A percentile compares a stretch with the other conserved stretches of the same genome.
Conservation (phyloP, 2,113 vertebrate species). For the Phalacrocorax brasilianus region DNA sequence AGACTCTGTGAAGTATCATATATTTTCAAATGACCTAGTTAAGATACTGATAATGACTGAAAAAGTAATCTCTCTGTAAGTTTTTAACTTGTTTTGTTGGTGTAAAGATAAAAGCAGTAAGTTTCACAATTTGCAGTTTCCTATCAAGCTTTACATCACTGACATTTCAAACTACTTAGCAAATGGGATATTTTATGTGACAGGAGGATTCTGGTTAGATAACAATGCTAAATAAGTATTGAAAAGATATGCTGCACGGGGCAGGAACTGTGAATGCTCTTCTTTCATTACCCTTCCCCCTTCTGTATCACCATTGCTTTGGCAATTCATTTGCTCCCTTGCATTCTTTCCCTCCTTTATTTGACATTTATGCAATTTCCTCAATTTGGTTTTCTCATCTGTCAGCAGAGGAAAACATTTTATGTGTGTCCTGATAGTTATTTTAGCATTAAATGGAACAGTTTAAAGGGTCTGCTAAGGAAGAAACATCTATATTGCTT, state of each 20-base stretch:
- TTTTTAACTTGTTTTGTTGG: slow-evolving; percentile 45
- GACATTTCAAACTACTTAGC: slow-evolving; percentile 33
- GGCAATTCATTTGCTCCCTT: slow-evolving; percentile 6
- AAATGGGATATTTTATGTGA: slow-evolving; percentile 39
- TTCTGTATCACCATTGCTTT: not conserved
- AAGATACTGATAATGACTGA: slow-evolving; percentile 39
- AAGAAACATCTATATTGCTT: not conserved
- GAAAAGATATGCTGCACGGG: not conserved
- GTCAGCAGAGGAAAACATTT: slow-evolving; percentile 36
- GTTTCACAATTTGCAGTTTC: slow-evolving; percentile 36
- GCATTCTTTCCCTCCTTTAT: slow-evolving; percentile 31
- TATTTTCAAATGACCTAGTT: slow-evolving; percentile 62
- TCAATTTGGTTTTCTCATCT: slow-evolving; percentile 35
- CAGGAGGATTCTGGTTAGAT: slow-evolving; percentile 20
- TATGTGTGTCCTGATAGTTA: slow-evolving; percentile 8
- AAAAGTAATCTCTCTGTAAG: slow-evolving; percentile 21
- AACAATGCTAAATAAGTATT: slow-evolving; percentile 7
- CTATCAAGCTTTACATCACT: slow-evolving; percentile 24
- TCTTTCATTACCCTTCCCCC: slow-evolving; percentile 13
- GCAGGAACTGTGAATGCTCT: slow-evolving; percentile 19
- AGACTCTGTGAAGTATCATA: slow-evolving; percentile 49
- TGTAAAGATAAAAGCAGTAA: slow-evolving; percentile 52
- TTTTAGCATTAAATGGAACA: slow-evolving; percentile 14
- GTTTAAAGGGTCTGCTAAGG: slow-evolving; percentile 40
- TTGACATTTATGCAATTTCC: slow-evolving; percentile 38